phyloP scores from a whole-genome alignment of 2,113 vertebrate species.

The Smithornis capensis region DNA sequence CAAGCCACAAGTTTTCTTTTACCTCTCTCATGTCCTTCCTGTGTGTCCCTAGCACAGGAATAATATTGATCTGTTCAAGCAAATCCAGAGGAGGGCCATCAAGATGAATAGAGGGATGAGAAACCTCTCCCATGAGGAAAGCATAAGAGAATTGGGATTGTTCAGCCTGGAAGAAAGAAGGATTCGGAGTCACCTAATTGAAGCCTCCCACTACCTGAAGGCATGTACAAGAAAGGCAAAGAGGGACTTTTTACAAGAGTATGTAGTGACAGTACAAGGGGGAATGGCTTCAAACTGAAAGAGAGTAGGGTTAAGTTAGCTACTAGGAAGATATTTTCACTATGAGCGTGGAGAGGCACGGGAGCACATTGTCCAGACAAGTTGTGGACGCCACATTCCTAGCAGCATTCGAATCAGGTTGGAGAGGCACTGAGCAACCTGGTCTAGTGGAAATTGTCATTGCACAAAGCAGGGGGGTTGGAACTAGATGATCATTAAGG shows the following conservation, averaged over 20 bases:
- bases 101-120: background rate
- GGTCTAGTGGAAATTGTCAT: background rate
- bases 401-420: background rate
- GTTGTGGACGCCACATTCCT: background rate
- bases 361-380: background rate
- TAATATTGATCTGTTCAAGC: background rate
- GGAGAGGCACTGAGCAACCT: background rate
- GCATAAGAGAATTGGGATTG: background rate
- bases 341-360: background rate
- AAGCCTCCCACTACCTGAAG: background rate
- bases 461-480: background rate
- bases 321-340: background rate
- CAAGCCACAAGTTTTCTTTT: background rate
- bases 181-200: background rate
- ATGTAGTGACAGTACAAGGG: background rate
- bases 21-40: background rate
- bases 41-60: background rate
- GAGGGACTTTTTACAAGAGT: background rate
- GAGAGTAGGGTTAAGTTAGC: background rate
- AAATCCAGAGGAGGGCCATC: background rate
- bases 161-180: background rate
- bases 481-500: background rate
- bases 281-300: background rate
- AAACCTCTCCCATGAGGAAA: background rate
- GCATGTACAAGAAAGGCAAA: background rate